These are phyloP conservation scores for Cyanoderma ruficeps DNA, from an alignment of 2,113 vertebrate genomes.

Conservation along the genomic window DNA sequence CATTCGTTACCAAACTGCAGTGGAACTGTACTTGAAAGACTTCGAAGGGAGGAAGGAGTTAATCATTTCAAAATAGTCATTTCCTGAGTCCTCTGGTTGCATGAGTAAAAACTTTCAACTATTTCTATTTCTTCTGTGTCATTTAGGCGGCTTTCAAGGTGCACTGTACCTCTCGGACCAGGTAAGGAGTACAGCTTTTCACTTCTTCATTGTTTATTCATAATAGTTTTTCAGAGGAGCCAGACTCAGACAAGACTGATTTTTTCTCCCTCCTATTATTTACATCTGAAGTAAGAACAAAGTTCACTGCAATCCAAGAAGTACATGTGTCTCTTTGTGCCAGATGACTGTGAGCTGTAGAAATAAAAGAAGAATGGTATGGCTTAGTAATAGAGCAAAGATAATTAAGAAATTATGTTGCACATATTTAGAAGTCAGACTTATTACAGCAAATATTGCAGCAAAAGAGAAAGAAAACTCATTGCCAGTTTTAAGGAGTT, in stretches of 20 bases:
- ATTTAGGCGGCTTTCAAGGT: slow-evolving; percentile 50
- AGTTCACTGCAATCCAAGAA: background rate
- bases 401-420: background rate
- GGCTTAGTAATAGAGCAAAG: background rate
- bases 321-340: background rate
- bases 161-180: slow-evolving; percentile 21
- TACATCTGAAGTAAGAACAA: background rate
- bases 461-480: background rate
- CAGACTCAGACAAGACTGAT: background rate
- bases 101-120: slow-evolving; percentile 35
- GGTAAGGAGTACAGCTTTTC: slow-evolving; percentile 60
- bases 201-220: slow-evolving; percentile 7
- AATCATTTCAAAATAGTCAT: slow-evolving; percentile 57
- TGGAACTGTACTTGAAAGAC: background rate
- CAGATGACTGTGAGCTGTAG: background rate
- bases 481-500: background rate
- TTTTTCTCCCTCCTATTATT: slow-evolving; percentile 4
- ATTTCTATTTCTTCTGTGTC: slow-evolving; percentile 41
- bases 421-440: background rate
- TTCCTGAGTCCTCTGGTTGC: slow-evolving; percentile 63
- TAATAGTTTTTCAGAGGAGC: background rate
- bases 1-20: background rate
- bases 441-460: background rate
- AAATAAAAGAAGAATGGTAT: background rate
- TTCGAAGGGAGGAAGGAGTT: slow-evolving; percentile 54